phyloP scores from a whole-genome alignment of 2,113 vertebrate species.

The Pygoscelis adeliae region DNA sequence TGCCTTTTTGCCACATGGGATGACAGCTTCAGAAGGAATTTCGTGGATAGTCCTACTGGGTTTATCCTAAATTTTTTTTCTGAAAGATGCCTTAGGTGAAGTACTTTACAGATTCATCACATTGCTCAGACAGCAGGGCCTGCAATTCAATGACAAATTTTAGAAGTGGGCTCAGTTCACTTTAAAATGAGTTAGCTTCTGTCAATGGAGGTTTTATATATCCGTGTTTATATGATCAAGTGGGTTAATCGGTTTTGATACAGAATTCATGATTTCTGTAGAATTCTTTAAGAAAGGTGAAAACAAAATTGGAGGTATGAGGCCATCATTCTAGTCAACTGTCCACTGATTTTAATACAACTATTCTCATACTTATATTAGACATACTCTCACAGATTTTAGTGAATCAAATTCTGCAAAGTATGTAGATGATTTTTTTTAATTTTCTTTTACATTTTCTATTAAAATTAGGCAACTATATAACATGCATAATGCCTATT shows the following conservation, averaged over 20 bases:
- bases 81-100: not conserved
- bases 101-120: not conserved
- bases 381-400: not conserved
- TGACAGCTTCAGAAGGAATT: not conserved
- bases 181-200: not conserved
- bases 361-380: not conserved
- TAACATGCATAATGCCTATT: accelerated
- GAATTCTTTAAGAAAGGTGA: not conserved
- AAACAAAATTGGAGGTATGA: not conserved
- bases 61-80: not conserved
- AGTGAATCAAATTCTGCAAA: not conserved
- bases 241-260: not conserved
- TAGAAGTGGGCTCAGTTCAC: not conserved
- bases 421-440: accelerated
- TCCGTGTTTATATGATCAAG: not conserved
- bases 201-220: not conserved
- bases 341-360: not conserved
- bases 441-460: not conserved
- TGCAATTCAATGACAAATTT: not conserved
- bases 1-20: not conserved
- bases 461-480: not conserved
- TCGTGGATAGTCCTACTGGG: not conserved
- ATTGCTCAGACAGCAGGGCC: not conserved
- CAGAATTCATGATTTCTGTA: not conserved
- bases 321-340: not conserved